Evolutionary conservation across 2,888 invertebrate species (phyloP).

Genomic region (Pterobdella sp.): DNA sequence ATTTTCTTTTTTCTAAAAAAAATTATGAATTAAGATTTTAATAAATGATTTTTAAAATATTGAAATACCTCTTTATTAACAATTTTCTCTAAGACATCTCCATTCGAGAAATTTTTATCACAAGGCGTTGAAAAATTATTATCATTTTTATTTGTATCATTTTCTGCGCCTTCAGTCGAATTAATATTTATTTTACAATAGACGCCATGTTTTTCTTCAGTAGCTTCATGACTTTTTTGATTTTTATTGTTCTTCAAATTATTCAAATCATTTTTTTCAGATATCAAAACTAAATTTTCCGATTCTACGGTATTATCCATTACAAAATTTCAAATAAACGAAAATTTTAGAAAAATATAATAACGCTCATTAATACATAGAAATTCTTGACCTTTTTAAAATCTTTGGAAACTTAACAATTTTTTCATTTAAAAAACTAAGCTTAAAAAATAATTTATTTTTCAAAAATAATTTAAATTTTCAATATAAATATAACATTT

Average conservation of each 20-base stretch:
- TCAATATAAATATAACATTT: no score
- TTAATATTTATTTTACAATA: neutral
- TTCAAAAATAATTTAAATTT: no score
- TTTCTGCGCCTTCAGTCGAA: neutral
- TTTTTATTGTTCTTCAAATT: neutral
- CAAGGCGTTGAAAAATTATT: neutral
- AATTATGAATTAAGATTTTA: neutral
- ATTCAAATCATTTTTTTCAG: neutral
- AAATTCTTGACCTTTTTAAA: no score
- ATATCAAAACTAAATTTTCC: neutral
- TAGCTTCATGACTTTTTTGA: neutral
- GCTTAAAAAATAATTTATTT: no score
- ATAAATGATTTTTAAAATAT: neutral
- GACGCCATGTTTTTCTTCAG: constrained; percentile 13
- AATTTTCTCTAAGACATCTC: neutral
- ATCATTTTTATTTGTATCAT: neutral
- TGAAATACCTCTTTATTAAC: neutral
- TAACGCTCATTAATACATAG: constrained; percentile 1
- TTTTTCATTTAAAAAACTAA: no score
- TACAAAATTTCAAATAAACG: neutral
- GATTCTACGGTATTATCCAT: neutral
- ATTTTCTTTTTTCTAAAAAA: neutral
- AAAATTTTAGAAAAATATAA: neutral
- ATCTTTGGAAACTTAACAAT: no score
- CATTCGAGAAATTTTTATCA: neutral